Evolutionary conservation across 2,888 invertebrate genomes (phyloP).

Genomic region (Drymonia ruficornis): DNA sequence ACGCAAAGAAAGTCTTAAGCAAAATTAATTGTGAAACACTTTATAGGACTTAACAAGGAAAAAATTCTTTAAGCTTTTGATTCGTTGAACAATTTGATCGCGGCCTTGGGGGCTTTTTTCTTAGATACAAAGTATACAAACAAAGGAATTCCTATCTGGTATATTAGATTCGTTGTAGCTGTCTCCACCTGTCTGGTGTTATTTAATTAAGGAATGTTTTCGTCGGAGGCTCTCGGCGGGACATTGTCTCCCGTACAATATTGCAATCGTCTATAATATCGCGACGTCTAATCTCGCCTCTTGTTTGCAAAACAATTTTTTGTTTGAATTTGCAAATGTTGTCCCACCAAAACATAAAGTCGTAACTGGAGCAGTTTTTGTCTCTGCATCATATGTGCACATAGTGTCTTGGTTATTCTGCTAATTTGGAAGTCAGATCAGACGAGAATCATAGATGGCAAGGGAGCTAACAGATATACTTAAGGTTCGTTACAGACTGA

Average conservation of each 20-base stretch:
- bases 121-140: conserved; percentile 48
- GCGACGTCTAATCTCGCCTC: conserved; percentile 35
- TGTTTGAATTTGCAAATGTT: conserved; percentile 24
- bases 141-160: conserved; percentile 59
- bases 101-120: conserved; percentile 29
- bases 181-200: conserved; percentile 62
- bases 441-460: no score
- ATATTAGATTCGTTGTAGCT: conserved; percentile 61
- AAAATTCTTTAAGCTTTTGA: conserved; percentile 37
- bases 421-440: no score
- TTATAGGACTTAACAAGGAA: conserved; percentile 41
- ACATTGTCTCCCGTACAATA: conserved; percentile 47
- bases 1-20: conserved; percentile 33
- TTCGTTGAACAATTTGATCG: conserved; percentile 37
- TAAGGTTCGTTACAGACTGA: no score
- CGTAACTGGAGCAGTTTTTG: no score
- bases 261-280: conserved; percentile 56
- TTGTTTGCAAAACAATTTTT: conserved; percentile 43
- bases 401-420: no score
- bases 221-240: conserved; percentile 40
- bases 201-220: conserved; percentile 75
- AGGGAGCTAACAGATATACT: no score
- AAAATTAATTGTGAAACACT: conserved; percentile 43
- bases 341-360: neutral
- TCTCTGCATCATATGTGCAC: no score